Base-by-base conservation (phyloP, 2,888 invertebrate species). In the Aspidiotus rigidus region DNA sequence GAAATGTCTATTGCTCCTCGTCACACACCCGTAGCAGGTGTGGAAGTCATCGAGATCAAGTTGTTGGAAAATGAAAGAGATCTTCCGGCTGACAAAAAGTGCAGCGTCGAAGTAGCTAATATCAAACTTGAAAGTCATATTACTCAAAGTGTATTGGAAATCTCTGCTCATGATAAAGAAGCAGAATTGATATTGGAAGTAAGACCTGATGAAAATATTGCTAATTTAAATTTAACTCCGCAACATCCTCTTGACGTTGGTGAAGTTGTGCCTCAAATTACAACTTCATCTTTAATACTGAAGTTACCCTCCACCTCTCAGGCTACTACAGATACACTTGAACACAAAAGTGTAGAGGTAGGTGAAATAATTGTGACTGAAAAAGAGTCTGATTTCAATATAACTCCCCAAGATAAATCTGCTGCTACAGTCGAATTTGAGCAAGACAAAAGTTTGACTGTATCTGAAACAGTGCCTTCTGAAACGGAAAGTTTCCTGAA, bases 31-130 rank as follows among this genome's bases (percentile, higher is more conserved):
- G 10, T 59, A 2, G 15, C 55, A 10, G 62, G 69, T 42, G 13
- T 69, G 10, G 55, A 61, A 56, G 42, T 69, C 2, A 40, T 13
- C 54, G 69, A 69, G 53, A 54, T 69, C 2, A 69, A 69, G 55
- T 17, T 76, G 39, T 82, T 80, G 71, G 87, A 87, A 79, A 81
- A 80, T 71, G 87, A 87, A 80, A 41, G 42, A n/a, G 41, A 9
- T 13, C 15, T 72, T 2, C 7, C 11, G 11, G 28, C 53, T 0
- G 17, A 62, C 1, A 69, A 41, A 41, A 54, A 13, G 3, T 70
- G 71, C 28, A 75, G 77, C 54, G 73, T 76, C 72, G 74, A 71
- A 10, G 60, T 71, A 72, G 76, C 75, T 49, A 72, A 72, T 69
- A 63, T 72, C 17, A 73, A 75, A 64, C 74, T 74, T 66, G 67